phyloP scores from a whole-genome alignment of 2,888 invertebrate species.

The Clanis bilineata region DNA sequence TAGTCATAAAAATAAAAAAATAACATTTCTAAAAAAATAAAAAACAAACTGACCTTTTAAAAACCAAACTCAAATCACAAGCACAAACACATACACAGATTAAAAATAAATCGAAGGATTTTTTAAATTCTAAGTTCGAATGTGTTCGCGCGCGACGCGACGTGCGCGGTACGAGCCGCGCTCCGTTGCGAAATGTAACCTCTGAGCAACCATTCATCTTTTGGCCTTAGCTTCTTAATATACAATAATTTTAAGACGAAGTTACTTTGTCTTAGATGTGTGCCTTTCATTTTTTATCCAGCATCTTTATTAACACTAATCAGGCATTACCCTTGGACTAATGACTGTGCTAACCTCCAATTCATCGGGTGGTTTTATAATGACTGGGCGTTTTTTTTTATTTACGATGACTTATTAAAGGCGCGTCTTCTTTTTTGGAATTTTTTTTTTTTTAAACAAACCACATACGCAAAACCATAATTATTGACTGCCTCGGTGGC shows the following conservation, averaged over 20 bases:
- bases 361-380: too few relatives aligned
- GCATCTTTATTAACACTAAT: not conserved
- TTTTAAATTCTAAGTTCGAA: not conserved
- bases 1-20: not conserved
- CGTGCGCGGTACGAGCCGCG: slow-evolving; percentile 1
- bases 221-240: slow-evolving; percentile 8
- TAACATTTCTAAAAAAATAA: not conserved
- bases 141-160: slow-evolving; percentile 8
- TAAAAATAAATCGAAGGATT: not conserved
- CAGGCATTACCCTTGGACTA: not conserved
- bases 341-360: not conserved
- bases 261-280: slow-evolving; percentile 2
- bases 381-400: too few relatives aligned
- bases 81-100: not conserved
- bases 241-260: not conserved
- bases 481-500: too few relatives aligned
- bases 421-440: too few relatives aligned
- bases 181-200: slow-evolving; percentile 17
- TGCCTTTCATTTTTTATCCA: slow-evolving; percentile 6
- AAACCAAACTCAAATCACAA: not conserved
- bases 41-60: not conserved
- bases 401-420: too few relatives aligned
- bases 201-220: slow-evolving; percentile 17
- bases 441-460: too few relatives aligned
- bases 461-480: too few relatives aligned